Base-by-base conservation (phyloP, 2,888 invertebrate species). In the Nomada fucata region DNA sequence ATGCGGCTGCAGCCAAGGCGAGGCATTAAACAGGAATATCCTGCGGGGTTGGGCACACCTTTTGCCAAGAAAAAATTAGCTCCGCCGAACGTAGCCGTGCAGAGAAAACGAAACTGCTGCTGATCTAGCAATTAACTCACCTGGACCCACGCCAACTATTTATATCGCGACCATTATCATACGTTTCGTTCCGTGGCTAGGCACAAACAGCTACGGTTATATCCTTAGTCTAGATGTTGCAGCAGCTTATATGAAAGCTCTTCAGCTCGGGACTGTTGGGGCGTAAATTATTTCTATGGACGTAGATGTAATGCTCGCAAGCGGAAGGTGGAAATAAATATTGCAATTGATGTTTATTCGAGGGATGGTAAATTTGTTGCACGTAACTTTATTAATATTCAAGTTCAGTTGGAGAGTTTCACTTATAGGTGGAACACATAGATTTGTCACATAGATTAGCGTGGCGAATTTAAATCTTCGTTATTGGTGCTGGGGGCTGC, bases 81-180 rank as follows among this genome's bases (percentile, higher is more conserved):
- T 67, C 65, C 44, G 63, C 44, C 53, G 50, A 76, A 78, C 75
- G 71, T 78, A 68, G 44, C 60, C 53, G 69, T 52, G 75, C 64
- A 60, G 76, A 84, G 77, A 64, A 81, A 87, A 82, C 82, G 83
- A 74, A 86, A 77, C 80, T 80, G 65, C 77, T 72, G 84, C 80
- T 88, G 89, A 88, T 88, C 89, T 81, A 79, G 89, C 89, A 87
- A 88, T 88, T 88, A 88, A 88, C 86, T 86, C 73, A 82, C 73
- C 78, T 88, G 88, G 86, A 79, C 61, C 23, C 4, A 15, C 26
- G 84, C 88, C 88, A 88, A 86, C 84, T 88, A 88, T 88, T 88
- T 88, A 88, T 86, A 87, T 84, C 72, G 82, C 80, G 36, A 15
- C 77, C 75, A 80, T 88, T 88, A 88, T 88, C 87, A 69, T 86